These are phyloP conservation scores for Geotrupes spiniger DNA, from an alignment of 2,888 invertebrate species.

Conservation along the genomic window DNA sequence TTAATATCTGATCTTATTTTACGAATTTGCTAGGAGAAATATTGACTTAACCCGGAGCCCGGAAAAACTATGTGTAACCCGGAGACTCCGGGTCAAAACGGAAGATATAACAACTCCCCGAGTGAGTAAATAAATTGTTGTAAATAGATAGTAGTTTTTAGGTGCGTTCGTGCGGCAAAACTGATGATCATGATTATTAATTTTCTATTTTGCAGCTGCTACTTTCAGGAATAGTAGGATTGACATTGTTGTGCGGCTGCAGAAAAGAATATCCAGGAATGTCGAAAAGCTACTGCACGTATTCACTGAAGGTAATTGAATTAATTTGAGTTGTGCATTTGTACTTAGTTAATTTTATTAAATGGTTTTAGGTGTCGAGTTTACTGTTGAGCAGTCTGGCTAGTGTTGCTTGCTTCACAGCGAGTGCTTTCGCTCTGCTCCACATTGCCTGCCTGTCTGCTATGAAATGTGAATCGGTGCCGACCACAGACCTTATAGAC, in stretches of 20 bases:
- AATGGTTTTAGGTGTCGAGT: conserved; percentile 48
- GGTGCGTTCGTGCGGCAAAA: no score
- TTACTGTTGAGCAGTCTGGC: conserved; percentile 47
- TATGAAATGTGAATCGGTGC: conserved; percentile 43
- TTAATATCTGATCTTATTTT: no score
- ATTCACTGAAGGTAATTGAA: conserved; percentile 46
- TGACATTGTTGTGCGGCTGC: conserved; percentile 48
- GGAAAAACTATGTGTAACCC: no score
- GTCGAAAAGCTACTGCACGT: conserved; percentile 44
- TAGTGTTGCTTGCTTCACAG: conserved; percentile 45
- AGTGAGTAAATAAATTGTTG: no score
- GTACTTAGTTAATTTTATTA: no score
- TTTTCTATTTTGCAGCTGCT: conserved; percentile 41
- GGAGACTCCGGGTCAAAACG: no score
- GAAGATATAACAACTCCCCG: no score
- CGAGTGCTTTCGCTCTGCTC: conserved; percentile 45
- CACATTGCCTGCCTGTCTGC: conserved; percentile 46
- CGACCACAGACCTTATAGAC: conserved; percentile 43
- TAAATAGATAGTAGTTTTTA: no score
- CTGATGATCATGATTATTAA: not conserved
- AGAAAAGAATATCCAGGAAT: conserved; percentile 49
- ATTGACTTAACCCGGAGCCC: no score
- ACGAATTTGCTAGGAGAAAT: no score
- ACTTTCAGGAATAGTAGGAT: conserved; percentile 47
- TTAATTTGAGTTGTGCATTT: not conserved